Evolutionary conservation across 2,113 vertebrate species (phyloP).

Genomic region (Calidris pugnax): DNA sequence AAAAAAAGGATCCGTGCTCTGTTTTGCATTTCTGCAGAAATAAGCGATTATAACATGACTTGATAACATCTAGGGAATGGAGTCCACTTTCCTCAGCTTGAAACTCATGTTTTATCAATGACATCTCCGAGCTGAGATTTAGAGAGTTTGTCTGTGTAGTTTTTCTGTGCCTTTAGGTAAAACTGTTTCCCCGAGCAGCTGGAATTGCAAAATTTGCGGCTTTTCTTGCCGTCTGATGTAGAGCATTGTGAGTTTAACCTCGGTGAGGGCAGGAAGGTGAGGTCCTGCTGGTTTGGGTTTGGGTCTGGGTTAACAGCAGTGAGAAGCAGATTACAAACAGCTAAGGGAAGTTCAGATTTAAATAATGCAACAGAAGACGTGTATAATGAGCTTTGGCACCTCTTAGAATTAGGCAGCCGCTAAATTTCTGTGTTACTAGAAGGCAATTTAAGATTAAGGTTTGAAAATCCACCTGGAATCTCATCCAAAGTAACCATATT

Average conservation of each 20-base stretch:
- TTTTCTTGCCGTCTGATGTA: neutral
- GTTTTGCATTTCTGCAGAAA: neutral
- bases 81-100: neutral
- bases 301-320: neutral
- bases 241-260: neutral
- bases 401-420: neutral
- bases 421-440: neutral
- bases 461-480: neutral
- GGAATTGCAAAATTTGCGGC: neutral
- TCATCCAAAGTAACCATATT: neutral
- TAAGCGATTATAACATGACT: neutral
- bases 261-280: neutral
- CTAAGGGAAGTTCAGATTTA: neutral
- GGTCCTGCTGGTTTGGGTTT: neutral
- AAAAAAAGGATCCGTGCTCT: neutral
- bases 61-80: neutral
- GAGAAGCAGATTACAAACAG: neutral
- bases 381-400: neutral
- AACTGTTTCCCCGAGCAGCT: neutral
- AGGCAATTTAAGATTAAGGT: neutral
- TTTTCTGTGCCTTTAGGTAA: neutral
- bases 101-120: rapidly evolving
- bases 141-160: neutral
- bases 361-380: neutral
- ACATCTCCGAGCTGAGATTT: neutral